A percentile compares a stretch with the other conserved stretches of the same genome.
phyloP scores from a whole-genome alignment of 2,888 invertebrate species.

The Mesorhabditis spiculigera region DNA sequence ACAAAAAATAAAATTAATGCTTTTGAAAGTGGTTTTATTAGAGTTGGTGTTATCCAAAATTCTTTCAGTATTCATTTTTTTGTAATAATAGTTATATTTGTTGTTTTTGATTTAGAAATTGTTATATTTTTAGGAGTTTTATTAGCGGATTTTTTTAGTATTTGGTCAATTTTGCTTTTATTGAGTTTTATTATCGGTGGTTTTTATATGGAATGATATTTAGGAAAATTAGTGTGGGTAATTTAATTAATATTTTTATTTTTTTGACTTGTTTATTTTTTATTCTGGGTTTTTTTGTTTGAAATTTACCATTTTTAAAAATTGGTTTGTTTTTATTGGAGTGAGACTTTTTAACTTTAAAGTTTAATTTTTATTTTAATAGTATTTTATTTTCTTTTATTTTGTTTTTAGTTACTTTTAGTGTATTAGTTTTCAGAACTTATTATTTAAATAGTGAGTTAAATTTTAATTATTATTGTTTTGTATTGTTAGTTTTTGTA shows the following conservation, averaged over 20 bases:
- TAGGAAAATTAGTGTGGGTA: slow-evolving; percentile 41
- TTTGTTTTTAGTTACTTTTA: slow-evolving; percentile 38
- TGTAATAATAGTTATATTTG: slow-evolving; percentile 40
- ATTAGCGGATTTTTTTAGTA: slow-evolving; percentile 28
- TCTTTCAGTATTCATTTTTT: slow-evolving; percentile 45
- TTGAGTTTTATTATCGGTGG: slow-evolving; percentile 41
- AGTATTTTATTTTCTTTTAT: slow-evolving; percentile 42
- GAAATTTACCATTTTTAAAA: slow-evolving; percentile 57
- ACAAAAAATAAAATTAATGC: slow-evolving; percentile 30
- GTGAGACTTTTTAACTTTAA: slow-evolving; percentile 38
- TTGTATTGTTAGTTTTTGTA: slow-evolving; percentile 39
- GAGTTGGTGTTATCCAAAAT: slow-evolving; percentile 38
- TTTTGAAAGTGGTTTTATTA: slow-evolving; percentile 41
- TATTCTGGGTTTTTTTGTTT: slow-evolving; percentile 22
- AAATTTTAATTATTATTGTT: slow-evolving; percentile 43
- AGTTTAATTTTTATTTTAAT: slow-evolving; percentile 45
- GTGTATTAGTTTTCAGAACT: slow-evolving; percentile 37
- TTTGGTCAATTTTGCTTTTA: slow-evolving; percentile 31
- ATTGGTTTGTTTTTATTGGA: slow-evolving; percentile 66
- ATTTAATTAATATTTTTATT: slow-evolving; percentile 45
- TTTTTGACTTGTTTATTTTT: slow-evolving; percentile 35
- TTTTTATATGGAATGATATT: slow-evolving; percentile 45
- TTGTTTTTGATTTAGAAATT: slow-evolving; percentile 41
- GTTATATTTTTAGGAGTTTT: slow-evolving; percentile 39
- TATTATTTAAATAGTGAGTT: slow-evolving; percentile 38